These are phyloP conservation scores for Cataglyphis rosenhaueri DNA, from an alignment of 2,888 invertebrate species.

Conservation along the genomic window DNA sequence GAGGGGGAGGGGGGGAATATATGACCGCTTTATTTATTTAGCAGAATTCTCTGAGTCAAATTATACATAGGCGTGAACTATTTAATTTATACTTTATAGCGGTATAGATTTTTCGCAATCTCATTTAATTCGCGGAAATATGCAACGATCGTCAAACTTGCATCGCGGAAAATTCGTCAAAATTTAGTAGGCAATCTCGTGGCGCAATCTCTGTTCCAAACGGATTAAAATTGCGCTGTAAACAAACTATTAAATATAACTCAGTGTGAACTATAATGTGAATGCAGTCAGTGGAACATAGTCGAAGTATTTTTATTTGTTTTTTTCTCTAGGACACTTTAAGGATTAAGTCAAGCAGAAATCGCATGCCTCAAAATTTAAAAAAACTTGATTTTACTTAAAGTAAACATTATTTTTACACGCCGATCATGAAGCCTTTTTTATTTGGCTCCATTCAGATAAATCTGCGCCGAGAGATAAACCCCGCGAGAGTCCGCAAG, in stretches of 20 bases:
- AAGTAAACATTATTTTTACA: background rate
- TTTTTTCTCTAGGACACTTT: background rate
- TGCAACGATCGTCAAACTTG: background rate
- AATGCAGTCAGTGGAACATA: background rate
- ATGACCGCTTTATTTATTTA: slow-evolving; percentile 22
- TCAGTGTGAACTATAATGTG: background rate
- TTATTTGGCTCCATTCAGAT: background rate
- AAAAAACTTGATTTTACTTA: background rate
- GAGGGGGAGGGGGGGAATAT: background rate
- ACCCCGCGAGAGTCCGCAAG: background rate
- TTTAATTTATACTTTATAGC: background rate
- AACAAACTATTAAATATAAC: background rate
- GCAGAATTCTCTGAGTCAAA: background rate
- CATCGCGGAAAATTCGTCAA: slow-evolving; percentile 45
- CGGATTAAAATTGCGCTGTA: background rate
- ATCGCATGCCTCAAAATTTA: background rate
- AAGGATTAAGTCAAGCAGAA: background rate
- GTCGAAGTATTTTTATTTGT: background rate
- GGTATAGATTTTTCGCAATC: too few relatives aligned
- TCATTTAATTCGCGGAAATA: too few relatives aligned
- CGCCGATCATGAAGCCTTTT: background rate
- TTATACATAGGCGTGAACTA: background rate
- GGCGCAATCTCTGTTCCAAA: slow-evolving; percentile 28
- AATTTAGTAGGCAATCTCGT: slow-evolving; percentile 49
- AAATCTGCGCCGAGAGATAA: background rate